Evolutionary conservation across 2,888 invertebrate genomes (phyloP).

Genomic region (Mesorhabditis sp.): DNA sequence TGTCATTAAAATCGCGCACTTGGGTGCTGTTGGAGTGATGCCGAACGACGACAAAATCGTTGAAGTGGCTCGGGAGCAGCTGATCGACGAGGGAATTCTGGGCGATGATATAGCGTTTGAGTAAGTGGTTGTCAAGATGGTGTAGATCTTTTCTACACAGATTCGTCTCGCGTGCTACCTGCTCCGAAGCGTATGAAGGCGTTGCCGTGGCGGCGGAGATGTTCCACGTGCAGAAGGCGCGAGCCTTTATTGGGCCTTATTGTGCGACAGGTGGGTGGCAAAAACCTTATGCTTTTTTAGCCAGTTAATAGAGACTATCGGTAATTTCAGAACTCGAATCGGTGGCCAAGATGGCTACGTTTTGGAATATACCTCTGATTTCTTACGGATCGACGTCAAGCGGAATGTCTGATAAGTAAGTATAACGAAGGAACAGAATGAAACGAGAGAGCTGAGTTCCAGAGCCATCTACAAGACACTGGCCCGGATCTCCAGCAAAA

Average conservation of each 20-base stretch:
- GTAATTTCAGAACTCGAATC: constrained; percentile 47
- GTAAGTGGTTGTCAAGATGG: constrained; percentile 21
- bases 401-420: constrained; percentile 38
- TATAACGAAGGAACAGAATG: not conserved
- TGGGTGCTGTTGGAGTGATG: constrained; percentile 42
- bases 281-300: not conserved
- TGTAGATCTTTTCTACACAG: constrained; percentile 17
- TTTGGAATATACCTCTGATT: constrained; percentile 52
- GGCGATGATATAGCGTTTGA: constrained; percentile 50
- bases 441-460: constrained; percentile 10
- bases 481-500: constrained; percentile 50
- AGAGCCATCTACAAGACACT: constrained; percentile 43
- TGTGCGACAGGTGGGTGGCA: constrained; percentile 39
- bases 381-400: constrained; percentile 50
- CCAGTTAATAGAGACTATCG: not conserved
- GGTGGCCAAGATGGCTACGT: constrained; percentile 37
- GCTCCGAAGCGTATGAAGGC: constrained; percentile 51
- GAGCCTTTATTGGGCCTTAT: constrained; percentile 56
- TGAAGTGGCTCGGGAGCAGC: constrained; percentile 43
- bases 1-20: constrained; percentile 34
- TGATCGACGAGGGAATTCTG: constrained; percentile 47
- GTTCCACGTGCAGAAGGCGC: constrained; percentile 54
- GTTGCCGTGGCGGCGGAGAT: constrained; percentile 56
- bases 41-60: constrained; percentile 49
- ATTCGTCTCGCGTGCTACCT: constrained; percentile 47